Base-by-base conservation (phyloP, 1,140 invertebrate species). In the Homarus americanus region DNA sequence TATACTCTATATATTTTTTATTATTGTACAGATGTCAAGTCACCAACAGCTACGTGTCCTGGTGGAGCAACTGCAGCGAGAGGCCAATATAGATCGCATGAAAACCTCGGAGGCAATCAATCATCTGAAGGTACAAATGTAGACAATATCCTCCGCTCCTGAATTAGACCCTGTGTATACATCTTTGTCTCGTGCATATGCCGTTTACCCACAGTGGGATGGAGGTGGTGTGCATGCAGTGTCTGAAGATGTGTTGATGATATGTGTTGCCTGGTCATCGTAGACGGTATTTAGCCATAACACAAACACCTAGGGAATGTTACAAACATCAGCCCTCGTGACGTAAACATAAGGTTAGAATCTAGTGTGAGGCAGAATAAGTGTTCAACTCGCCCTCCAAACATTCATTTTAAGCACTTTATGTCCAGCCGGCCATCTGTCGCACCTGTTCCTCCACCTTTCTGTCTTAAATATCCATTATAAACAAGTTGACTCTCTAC, bases 101-200 rank as follows among this genome's bases (percentile, higher is more conserved):
- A 90, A 90, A 82, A 83, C 87, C 72, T 90, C 87, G 66, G 87
- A 90, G 34, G 87, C 87, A n/a, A 90, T 90, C n/a, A 83, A 83
- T 36, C 79, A 90, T 17, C 87, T 90, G 10, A 90, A 90, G 87
- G 87, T 90, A 82, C 4, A 32, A 10, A 17, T 38, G 15, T 44
- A 3, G 15, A 58, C 53, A 49, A n/a, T 66, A 24, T 38, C 28
- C n/a, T 38, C n/a, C 12, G n/a, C 32, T 17, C n/a, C 9, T 38
- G 17, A 15, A 58, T 83, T 66, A 32, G 17, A 20, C 10, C 32
- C 24, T 15, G 4, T 58, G 24, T 24, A 7, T 58, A 15, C 17
- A 4, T 58, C 53, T 20, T 24, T 24, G n/a, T n/a, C 4, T 15
- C 1, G 24, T 58, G 5, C 20, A 58, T 15, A 20, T 58, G 5